Percentiles rank a stretch among this genome's conserved stretches.
phyloP scores from a whole-genome alignment of 1,140 invertebrate genomes.

The Anastatus disparis region DNA sequence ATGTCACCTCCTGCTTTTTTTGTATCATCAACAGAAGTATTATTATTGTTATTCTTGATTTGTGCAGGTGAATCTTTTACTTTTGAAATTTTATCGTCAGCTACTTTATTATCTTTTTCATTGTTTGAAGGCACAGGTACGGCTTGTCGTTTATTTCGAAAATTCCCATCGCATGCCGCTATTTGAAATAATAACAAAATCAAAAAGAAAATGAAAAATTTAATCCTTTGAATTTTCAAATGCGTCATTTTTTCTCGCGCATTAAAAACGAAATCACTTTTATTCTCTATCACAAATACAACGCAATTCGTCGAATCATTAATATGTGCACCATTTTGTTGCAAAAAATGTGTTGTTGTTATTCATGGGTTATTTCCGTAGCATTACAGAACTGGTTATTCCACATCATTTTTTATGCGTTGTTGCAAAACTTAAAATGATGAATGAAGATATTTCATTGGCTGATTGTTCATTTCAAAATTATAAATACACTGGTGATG shows the following conservation, averaged over 20 bases:
- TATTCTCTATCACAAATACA: too few relatives aligned
- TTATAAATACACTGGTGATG: too few relatives aligned
- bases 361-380: too few relatives aligned
- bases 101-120: constrained; percentile 17
- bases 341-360: too few relatives aligned
- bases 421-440: too few relatives aligned
- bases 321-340: too few relatives aligned
- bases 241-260: constrained; percentile 49
- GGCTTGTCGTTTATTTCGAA: constrained; percentile 37
- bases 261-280: too few relatives aligned
- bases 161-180: constrained; percentile 45
- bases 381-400: too few relatives aligned
- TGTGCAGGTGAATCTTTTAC: neutral
- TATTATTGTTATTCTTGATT: constrained; percentile 5
- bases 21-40: constrained; percentile 3
- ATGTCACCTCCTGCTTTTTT: constrained; percentile 38
- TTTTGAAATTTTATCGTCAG: neutral
- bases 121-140: neutral
- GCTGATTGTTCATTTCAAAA: too few relatives aligned
- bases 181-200: constrained; percentile 50
- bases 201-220: constrained; percentile 52
- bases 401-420: too few relatives aligned
- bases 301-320: too few relatives aligned
- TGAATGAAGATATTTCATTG: too few relatives aligned
- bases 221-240: constrained; percentile 52